Percentiles rank a stretch among this genome's conserved stretches.
These are phyloP conservation scores for Myrmophylax atrothorax DNA, from an alignment of 2,113 vertebrate species.

Conservation along the genomic window DNA sequence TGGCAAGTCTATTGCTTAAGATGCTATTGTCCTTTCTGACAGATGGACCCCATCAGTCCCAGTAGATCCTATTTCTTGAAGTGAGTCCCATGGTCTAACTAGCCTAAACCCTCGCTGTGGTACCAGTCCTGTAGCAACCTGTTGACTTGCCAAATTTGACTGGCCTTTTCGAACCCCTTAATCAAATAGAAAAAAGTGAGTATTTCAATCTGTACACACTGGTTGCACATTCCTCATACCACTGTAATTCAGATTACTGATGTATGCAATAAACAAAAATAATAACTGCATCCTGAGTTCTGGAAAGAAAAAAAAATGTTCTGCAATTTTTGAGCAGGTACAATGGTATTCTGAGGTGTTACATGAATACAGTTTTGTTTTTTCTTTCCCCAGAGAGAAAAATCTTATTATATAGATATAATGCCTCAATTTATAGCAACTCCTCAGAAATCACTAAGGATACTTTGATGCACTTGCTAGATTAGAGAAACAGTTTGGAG, in stretches of 20 bases:
- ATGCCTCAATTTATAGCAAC: background rate
- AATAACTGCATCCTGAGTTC: background rate
- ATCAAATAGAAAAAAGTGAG: background rate
- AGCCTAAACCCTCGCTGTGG: background rate
- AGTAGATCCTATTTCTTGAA: background rate
- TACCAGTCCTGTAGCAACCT: background rate
- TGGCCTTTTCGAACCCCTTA: background rate
- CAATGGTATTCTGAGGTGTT: background rate
- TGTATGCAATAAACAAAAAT: background rate
- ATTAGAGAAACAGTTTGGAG: background rate
- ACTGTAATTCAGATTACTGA: background rate
- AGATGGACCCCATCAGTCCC: background rate
- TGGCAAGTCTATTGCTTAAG: background rate
- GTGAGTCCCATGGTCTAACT: background rate
- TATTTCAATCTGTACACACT: background rate
- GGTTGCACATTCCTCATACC: background rate
- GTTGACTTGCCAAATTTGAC: background rate
- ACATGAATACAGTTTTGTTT: rapidly evolving
- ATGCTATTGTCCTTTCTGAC: background rate
- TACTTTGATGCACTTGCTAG: background rate
- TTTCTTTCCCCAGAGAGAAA: background rate
- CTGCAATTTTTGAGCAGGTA: background rate
- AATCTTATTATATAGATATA: background rate
- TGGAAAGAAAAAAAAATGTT: background rate
- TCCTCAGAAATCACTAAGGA: background rate